Evolutionary conservation across 1,140 invertebrate genomes (phyloP).

Genomic region (Megathymus violae): DNA sequence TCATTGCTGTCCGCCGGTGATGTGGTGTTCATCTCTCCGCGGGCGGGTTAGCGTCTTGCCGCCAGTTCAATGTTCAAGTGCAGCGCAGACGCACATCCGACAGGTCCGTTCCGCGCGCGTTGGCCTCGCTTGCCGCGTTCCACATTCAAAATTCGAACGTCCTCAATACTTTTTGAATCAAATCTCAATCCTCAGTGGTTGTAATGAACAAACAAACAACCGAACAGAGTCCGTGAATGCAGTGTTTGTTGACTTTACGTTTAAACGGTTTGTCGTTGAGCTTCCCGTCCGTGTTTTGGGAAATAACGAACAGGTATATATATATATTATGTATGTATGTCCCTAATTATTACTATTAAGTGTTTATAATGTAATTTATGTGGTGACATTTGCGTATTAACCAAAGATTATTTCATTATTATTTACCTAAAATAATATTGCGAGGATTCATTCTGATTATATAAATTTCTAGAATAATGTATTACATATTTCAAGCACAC

Average conservation of each 20-base stretch:
- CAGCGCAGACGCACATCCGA: constrained; percentile 65
- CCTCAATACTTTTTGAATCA: constrained; percentile 28
- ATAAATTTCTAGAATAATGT: too few relatives aligned
- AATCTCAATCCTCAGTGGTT: constrained; percentile 42
- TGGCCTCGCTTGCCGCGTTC: constrained; percentile 46
- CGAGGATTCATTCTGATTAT: background rate
- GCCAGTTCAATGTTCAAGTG: constrained; percentile 74
- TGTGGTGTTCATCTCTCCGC: constrained; percentile 39
- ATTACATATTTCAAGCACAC: too few relatives aligned
- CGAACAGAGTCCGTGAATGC: constrained; percentile 46
- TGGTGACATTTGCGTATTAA: too few relatives aligned
- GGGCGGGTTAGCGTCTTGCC: constrained; percentile 59
- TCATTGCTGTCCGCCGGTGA: constrained; percentile 32
- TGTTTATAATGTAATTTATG: too few relatives aligned
- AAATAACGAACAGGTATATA: constrained; percentile 24
- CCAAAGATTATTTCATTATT: background rate
- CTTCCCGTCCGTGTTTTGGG: constrained; percentile 51
- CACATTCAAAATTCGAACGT: constrained; percentile 50
- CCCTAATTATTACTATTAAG: too few relatives aligned
- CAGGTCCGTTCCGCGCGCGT: constrained; percentile 35
- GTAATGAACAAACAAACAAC: constrained; percentile 44
- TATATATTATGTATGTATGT: background rate
- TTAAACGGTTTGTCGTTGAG: constrained; percentile 42
- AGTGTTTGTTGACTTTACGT: constrained; percentile 54
- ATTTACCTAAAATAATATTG: background rate